phyloP scores from a whole-genome alignment of 1,140 invertebrate species.

The Diploscapter pachys region DNA sequence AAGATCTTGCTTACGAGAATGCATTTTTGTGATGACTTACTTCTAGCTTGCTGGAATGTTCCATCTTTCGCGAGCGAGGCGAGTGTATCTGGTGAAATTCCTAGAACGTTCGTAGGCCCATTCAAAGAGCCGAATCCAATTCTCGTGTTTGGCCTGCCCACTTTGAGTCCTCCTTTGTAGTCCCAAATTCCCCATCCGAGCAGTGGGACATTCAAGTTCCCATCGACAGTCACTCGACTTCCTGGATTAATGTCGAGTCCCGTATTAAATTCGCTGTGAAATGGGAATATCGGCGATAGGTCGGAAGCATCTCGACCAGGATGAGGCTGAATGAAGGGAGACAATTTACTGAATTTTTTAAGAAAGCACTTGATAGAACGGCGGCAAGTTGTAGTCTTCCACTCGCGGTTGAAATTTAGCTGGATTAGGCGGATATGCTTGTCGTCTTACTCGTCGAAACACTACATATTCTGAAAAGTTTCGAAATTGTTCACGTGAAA shows the following conservation, averaged over 20 bases:
- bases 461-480: too few relatives aligned
- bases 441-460: constrained; percentile 6
- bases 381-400: constrained; percentile 44
- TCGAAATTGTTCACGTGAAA: too few relatives aligned
- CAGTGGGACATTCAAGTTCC: constrained; percentile 43
- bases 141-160: constrained; percentile 40
- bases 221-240: constrained; percentile 41
- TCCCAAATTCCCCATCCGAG: constrained; percentile 46
- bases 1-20: neutral
- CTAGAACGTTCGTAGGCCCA: constrained; percentile 39
- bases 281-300: constrained; percentile 41
- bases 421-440: constrained; percentile 44
- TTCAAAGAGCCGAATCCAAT: constrained; percentile 40
- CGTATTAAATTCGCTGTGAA: constrained; percentile 41
- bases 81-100: constrained; percentile 41
- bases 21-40: constrained; percentile 9
- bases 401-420: constrained; percentile 36
- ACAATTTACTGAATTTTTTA: neutral
- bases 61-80: constrained; percentile 35
- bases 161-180: constrained; percentile 40
- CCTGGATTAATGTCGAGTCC: constrained; percentile 44
- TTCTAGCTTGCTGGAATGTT: constrained; percentile 40
- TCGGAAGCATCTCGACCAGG: constrained; percentile 43
- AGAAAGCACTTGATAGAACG: constrained; percentile 40
- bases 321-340: constrained; percentile 30